Base-by-base conservation (phyloP, 2,888 invertebrate genomes). In the Papilio demoleus region DNA sequence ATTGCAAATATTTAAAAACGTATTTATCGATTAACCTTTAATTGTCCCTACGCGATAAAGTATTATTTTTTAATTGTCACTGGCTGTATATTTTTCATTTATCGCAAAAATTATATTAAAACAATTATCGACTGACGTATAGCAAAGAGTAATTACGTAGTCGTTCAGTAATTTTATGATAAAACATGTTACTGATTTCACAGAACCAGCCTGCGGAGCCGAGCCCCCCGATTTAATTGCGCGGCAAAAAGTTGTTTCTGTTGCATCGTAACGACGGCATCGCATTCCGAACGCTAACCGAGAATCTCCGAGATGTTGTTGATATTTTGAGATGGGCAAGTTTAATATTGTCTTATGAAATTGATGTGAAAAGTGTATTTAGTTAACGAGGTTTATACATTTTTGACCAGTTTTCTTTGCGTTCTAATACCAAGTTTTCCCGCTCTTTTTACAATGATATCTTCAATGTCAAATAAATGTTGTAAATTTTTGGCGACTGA, bases 181-280 rank as follows among this genome's bases (percentile, higher is more conserved):
- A 60, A 38, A 65, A 60, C 65, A 24, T 38, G 56, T 34, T 42
- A 40, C 65, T 50, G 53, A 61, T 69, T 69, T 40, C 42, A 17
- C 61, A 53, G 64, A 69, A 69, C 65, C 65, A 19, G 69, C 31
- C 31, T 6, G 31, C 31, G 31, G 31, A 31, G 31, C 65, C 69
- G 63, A 69, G 69, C 69, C 69, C 38, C 69, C 69, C 11, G 65
- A 42, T 40, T 61, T 69, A 69, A 69, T 65, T 69, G 65, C 69
- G 65, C 65, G 53, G 69, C 60, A 69, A 69, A 69, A 69, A 69
- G 69, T 65, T 22, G 68, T 60, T 65, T 65, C 31, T 53, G 65
- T 34, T 22, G 68, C 53, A 59, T 59, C 66, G 61, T 31, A 64
- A 19, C 50, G 64, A 59, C 53, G 53, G 27, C 53, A 53, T 31